Evolutionary conservation across 2,113 vertebrate species (phyloP), one percentile per base, ranked within the genome.

Genomic region (Pachypanchax playfairii): DNA sequence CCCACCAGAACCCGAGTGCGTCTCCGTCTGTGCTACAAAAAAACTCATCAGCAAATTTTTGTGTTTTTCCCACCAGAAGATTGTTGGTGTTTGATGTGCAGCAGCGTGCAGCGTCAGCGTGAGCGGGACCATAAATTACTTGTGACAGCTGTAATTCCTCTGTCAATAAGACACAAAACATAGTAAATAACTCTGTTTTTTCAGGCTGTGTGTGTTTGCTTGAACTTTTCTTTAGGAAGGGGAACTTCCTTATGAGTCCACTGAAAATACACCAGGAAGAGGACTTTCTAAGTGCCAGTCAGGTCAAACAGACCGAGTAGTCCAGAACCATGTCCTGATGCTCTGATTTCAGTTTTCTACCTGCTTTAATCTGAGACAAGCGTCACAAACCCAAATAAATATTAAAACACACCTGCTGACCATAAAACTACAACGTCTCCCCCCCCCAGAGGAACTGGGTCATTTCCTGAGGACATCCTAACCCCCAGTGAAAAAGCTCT

Each of bases 401-500:
- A n/a, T n/a, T n/a, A n/a, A n/a, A n/a, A n/a, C n/a, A n/a, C n/a
- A n/a, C n/a, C n/a, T n/a, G n/a, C n/a, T n/a, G n/a, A n/a, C n/a
- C n/a, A n/a, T n/a, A n/a, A n/a, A n/a, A n/a, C n/a, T n/a, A n/a
- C n/a, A n/a, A n/a, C n/a, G n/a, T n/a, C n/a, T n/a, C n/a, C n/a
- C n/a, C n/a, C n/a, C n/a, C n/a, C 70, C 75, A 68, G 20, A 78
- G 73, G 80, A 75, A 85, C 60, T 67, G 52, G 69, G 75, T 75
- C 42, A 79, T 79, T 79, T 87, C 78, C 76, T 73, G 41, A 73
- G 74, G 80, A 81, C 78, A 70, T 75, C 73, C 65, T 50, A 58
- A 22, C 79, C 70, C 58, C 61, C 61, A 65, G 66, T 3, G 8
- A 52, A 73, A 72, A 69, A 64, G 59, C 43, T 49, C 49, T 10